Conservation (phyloP, 2,113 vertebrate genomes). For the Emydocephalus ijimae region DNA sequence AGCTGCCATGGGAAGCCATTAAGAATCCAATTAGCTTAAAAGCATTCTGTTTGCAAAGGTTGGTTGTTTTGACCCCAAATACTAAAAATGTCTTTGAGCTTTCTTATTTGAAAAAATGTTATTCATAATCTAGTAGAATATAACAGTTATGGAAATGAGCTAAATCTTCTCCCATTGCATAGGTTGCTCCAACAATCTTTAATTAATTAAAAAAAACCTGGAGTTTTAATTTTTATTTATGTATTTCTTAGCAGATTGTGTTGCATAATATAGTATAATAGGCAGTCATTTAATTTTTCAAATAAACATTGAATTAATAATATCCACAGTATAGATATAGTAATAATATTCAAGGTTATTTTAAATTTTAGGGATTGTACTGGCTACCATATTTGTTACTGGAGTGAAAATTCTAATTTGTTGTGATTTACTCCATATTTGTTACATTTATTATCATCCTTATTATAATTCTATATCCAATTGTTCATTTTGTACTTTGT, state of each 20-base stretch:
- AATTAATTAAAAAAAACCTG: not conserved
- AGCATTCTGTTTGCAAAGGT: not conserved
- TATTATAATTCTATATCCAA: not conserved
- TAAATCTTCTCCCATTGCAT: not conserved
- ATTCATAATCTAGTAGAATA: not conserved
- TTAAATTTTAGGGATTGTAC: not conserved
- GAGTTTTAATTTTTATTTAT: not conserved
- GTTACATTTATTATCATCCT: not conserved
- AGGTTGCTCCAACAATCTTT: not conserved
- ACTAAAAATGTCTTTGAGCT: not conserved
- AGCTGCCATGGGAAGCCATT: not conserved
- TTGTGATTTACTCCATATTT: not conserved
- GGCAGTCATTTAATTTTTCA: not conserved
- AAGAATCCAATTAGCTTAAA: not conserved
- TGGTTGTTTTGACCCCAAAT: not conserved
- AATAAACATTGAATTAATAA: not conserved
- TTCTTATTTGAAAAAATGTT: not conserved
- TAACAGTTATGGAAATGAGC: not conserved
- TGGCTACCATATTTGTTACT: not conserved
- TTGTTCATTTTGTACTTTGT: not conserved
- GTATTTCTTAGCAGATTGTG: not conserved
- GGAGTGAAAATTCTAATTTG: not conserved
- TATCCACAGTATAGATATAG: not conserved
- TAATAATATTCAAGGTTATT: not conserved
- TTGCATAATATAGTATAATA: not conserved